Base-by-base conservation (phyloP, 2,113 vertebrate species). In the Podarcis muralis region DNA sequence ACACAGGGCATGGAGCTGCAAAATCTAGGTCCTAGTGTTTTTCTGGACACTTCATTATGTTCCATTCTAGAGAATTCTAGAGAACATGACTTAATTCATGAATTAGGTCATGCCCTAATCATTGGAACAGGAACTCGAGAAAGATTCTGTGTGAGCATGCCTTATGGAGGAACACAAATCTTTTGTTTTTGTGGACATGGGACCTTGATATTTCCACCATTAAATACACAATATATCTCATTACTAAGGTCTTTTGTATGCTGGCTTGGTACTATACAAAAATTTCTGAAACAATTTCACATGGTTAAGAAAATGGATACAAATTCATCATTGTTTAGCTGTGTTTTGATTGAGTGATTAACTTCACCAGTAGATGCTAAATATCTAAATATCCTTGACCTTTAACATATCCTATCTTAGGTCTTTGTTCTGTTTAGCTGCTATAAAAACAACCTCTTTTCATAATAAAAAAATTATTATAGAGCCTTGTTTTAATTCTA, bases 401-500 rank as follows among this genome's bases (percentile, higher is more conserved):
- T 59, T 91, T 91, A 76, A 13, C 23, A 15, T 62, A 2, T 0
- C 8, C 15, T 12, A 6, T n/a, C 37, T 16, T 22, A 71, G 48
- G 62, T 80, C 18, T 32, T 25, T 84, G 25, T 11, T 87, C 30
- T 84, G 30, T 87, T 87, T 66, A 13, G 4, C 84, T 87, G 71
- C 25, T 89, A 79, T 22, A 30, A 23, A 23, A n/a, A 85, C 66
- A 0, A 0, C 43, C 23, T 30, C 3, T 62, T 53, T 23, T 77
- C 27, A 8, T 89, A 86, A 85, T 30, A 30, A 87, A 84, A 79
- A 25, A 0, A 86, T 83, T 84, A 89, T 20, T 76, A 27, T 57
- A 20, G 69, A 74, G 53, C 59, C 86, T 82, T 84, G 68, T 18
- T 23, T 78, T 62, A 30, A 83, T 92, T 88, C 40, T 40, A 76